These are phyloP conservation scores for Idaea dimidiata DNA, from an alignment of 2,888 invertebrate genomes.

Conservation along the genomic window DNA sequence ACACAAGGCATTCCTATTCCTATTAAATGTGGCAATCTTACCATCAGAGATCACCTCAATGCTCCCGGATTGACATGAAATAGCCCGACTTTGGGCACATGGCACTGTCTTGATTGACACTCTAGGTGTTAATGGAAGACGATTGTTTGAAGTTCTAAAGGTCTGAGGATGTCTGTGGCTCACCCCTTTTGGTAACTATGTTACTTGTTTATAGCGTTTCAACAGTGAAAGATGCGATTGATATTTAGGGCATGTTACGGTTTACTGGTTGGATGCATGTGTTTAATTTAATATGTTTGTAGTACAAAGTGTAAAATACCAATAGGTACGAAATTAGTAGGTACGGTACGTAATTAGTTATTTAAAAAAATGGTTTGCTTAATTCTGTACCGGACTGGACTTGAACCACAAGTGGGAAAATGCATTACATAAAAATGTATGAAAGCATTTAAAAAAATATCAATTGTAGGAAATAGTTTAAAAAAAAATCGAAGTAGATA, in stretches of 20 bases:
- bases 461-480: too few species aligned
- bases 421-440: too few species aligned
- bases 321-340: too few species aligned
- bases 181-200: not conserved
- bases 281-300: too few species aligned
- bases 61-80: conserved; percentile 33
- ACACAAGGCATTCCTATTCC: conserved; percentile 1
- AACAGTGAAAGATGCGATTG: not conserved
- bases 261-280: too few species aligned
- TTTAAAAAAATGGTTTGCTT: too few species aligned
- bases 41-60: not conserved
- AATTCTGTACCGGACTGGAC: too few species aligned
- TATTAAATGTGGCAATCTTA: not conserved
- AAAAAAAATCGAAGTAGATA: too few species aligned
- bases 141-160: not conserved
- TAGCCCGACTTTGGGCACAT: conserved; percentile 29
- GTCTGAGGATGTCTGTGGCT: not conserved
- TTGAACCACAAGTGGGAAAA: too few species aligned
- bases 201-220: not conserved
- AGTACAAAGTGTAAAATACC: too few species aligned
- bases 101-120: conserved; percentile 27
- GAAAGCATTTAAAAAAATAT: too few species aligned
- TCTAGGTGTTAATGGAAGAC: conserved; percentile 27
- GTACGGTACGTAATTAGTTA: too few species aligned
- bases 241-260: not conserved